Evolutionary conservation across 2,888 invertebrate species (phyloP).

Genomic region (Iphiclides podalirius): DNA sequence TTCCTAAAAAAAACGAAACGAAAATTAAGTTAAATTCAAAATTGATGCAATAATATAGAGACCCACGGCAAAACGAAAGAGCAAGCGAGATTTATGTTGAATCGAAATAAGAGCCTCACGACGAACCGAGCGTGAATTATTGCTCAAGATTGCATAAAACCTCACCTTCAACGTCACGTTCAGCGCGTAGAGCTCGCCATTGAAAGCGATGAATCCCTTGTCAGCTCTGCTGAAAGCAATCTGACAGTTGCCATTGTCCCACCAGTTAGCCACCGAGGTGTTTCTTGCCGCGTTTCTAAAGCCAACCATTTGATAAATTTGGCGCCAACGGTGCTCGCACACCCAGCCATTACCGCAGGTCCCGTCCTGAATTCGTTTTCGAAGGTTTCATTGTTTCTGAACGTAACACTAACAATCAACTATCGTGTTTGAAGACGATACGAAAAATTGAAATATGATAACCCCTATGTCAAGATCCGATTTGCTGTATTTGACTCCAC

Average conservation of each 20-base stretch:
- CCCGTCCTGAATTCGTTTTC: conserved; percentile 78
- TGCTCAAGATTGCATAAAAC: background rate
- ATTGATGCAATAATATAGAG: too few species aligned
- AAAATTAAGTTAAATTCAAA: too few species aligned
- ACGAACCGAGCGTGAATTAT: background rate
- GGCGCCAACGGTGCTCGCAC: conserved; percentile 91
- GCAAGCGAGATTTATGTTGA: too few species aligned
- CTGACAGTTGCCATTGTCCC: conserved; percentile 89
- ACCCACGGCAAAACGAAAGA: too few species aligned
- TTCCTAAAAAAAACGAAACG: too few species aligned
- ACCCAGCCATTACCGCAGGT: conserved; percentile 87
- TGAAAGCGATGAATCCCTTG: conserved; percentile 87
- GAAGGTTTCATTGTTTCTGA: too few species aligned
- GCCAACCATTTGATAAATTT: conserved; percentile 88
- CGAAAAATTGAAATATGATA: too few species aligned
- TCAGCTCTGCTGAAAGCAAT: conserved; percentile 89
- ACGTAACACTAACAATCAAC: too few species aligned
- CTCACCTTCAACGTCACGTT: conserved; percentile 75
- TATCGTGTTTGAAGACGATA: too few species aligned
- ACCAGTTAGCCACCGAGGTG: conserved; percentile 82
- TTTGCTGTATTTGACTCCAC: too few species aligned
- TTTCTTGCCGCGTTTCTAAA: conserved; percentile 84
- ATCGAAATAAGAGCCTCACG: too few species aligned
- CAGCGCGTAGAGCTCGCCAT: conserved; percentile 81
- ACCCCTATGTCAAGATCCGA: too few species aligned